These are phyloP conservation scores for Phenganax subtilis DNA, from an alignment of 92 coral and sea anemone species.

Conservation along the genomic window DNA sequence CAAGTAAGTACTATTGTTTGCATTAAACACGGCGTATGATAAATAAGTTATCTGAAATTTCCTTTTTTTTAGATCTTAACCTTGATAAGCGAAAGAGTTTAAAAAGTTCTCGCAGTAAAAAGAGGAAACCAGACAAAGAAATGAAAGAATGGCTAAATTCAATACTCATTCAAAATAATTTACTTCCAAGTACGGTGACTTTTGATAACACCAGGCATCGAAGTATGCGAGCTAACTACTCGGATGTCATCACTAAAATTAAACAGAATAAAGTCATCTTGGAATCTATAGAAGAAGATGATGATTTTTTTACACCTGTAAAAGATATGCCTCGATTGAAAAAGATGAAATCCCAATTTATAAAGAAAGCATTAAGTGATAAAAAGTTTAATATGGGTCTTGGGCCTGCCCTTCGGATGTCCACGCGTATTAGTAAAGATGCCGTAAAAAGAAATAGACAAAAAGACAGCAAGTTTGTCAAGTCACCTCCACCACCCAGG, in stretches of 20 bases:
- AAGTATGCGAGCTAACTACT: constrained; percentile 2
- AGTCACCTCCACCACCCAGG: neutral
- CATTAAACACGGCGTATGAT: too few species aligned
- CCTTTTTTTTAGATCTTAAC: too few species aligned
- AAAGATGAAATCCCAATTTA: neutral
- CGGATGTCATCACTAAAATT: constrained; percentile 2
- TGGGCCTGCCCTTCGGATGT: neutral
- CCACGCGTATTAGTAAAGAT: constrained; percentile 13
- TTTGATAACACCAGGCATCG: constrained; percentile 21
- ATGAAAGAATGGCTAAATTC: constrained; percentile 19
- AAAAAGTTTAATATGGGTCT: constrained; percentile 9
- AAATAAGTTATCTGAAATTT: too few species aligned
- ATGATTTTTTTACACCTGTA: neutral
- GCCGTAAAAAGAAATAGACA: constrained; percentile 2
- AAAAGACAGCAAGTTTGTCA: neutral
- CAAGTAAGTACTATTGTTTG: neutral
- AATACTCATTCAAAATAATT: constrained; percentile 3
- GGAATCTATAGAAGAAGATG: constrained; percentile 9
- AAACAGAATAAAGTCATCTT: neutral
- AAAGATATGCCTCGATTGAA: neutral
- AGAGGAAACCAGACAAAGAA: neutral
- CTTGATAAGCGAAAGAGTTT: neutral
- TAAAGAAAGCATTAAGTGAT: neutral
- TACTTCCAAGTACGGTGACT: constrained; percentile 13
- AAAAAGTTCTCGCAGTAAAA: neutral